Base-by-base conservation (phyloP, 2,797 vertebrate genomes). In the Chaunax sp. region DNA sequence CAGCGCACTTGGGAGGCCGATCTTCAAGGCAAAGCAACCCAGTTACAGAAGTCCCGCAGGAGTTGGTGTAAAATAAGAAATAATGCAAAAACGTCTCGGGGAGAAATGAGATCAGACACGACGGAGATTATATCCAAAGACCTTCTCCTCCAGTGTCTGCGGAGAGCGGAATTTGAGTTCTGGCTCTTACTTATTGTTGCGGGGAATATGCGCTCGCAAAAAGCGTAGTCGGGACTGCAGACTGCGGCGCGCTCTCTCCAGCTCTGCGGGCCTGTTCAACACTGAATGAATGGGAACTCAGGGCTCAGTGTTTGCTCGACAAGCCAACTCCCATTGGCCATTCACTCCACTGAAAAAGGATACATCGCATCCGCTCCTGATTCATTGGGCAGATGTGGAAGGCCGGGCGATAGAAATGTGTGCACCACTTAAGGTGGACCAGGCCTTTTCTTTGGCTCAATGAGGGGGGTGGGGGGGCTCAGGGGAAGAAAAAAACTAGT, bases 251-350 rank as follows among this genome's bases (percentile, higher is more conserved):
- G 55, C 83, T 72, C 85, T 65, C 74, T 63, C 19, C 81, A 13
- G 80, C 87, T 85, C 86, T 44, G 84, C 78, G 78, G 78, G 85
- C 81, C 90, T 82, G 87, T 72, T 87, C 78, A 78, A 86, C 86
- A 81, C 89, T 94, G 93, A 93, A 95, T 95, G 94, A 94, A 95
- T 94, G 94, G 85, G 89, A 82, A 75, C 85, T 88, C 81, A 72
- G 87, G 77, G 82, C 85, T 89, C 86, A 56, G 89, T 90, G 93
- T 93, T 93, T 91, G 92, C 93, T 89, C 87, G 49, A 72, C 80
- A 72, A 75, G 85, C 78, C 86, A 50, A 72, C 82, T 93, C 90
- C 92, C 89, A 94, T 93, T 93, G 93, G 94, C 91, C 93, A 88
- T 83, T 86, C 85, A 85, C 67, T 57, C 83, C 88, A 66, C 91